Percentiles rank a stretch among this genome's conserved stretches.
Evolutionary conservation across 2,888 invertebrate genomes (phyloP).

Genomic region (Monochamus alternatus): DNA sequence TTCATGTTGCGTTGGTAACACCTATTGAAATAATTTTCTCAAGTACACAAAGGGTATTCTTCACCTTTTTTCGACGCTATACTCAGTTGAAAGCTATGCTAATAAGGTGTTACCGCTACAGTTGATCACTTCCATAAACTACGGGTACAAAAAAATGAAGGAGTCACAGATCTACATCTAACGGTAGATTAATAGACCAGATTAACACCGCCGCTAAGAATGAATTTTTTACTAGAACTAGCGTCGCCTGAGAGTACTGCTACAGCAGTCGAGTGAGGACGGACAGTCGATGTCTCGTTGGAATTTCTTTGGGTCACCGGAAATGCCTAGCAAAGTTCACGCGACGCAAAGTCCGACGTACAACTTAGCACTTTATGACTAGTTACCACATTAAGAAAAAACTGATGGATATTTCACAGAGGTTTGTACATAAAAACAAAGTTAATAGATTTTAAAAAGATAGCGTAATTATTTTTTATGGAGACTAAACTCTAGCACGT

Average conservation of each 20-base stretch:
- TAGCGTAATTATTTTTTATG: too few relatives aligned
- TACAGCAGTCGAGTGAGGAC: background rate
- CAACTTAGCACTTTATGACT: too few relatives aligned
- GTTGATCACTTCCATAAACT: background rate
- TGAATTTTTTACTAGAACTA: background rate
- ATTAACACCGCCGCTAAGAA: background rate
- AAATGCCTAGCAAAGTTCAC: slow-evolving; percentile 23
- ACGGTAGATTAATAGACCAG: slow-evolving; percentile 1
- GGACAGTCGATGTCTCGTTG: slow-evolving; percentile 7
- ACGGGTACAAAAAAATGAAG: background rate
- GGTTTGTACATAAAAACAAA: too few relatives aligned
- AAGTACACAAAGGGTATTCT: too few relatives aligned
- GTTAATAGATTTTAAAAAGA: too few relatives aligned
- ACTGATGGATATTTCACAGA: too few relatives aligned
- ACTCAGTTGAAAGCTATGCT: too few relatives aligned
- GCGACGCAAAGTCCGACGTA: slow-evolving; percentile 1
- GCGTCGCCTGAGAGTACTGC: background rate
- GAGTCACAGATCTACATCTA: background rate
- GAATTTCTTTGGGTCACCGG: slow-evolving; percentile 25
- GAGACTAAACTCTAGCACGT: too few relatives aligned
- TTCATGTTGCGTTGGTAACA: too few relatives aligned
- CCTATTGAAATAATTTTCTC: too few relatives aligned
- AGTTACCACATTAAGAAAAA: too few relatives aligned
- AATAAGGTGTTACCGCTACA: background rate
- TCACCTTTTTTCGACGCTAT: too few relatives aligned